phyloP scores from a whole-genome alignment of 1,140 invertebrate genomes.

The Bacillus rossius region DNA sequence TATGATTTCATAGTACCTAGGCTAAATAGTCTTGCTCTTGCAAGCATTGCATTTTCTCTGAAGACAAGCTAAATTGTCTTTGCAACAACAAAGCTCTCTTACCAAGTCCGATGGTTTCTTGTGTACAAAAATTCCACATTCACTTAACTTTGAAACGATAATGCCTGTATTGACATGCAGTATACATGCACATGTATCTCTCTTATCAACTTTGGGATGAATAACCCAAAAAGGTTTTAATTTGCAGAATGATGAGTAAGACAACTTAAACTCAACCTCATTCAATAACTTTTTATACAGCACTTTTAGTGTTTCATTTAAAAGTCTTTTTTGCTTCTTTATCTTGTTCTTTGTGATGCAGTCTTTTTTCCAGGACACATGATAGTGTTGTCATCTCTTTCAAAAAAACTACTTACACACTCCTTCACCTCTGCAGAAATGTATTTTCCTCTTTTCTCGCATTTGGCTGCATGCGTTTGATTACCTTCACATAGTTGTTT shows the following conservation, averaged over 20 bases:
- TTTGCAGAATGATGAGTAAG: conserved; percentile 19
- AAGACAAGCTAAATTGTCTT: conserved; percentile 20
- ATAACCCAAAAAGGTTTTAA: conserved; percentile 23
- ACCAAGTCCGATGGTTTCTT: conserved; percentile 8
- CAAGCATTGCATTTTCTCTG: conserved; percentile 12
- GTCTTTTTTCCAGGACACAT: conserved; percentile 27
- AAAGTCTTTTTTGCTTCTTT: conserved; percentile 24
- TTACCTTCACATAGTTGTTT: too few species aligned
- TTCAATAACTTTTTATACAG: conserved; percentile 22
- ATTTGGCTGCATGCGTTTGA: too few species aligned
- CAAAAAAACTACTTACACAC: conserved; percentile 8
- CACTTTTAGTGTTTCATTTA: conserved; percentile 22
- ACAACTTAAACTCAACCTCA: conserved; percentile 12
- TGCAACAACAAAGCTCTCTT: conserved; percentile 19
- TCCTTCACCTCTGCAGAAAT: too few species aligned
- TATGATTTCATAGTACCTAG: conserved; percentile 10
- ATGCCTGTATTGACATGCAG: conserved; percentile 16
- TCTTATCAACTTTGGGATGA: conserved; percentile 10
- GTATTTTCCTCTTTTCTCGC: too few species aligned
- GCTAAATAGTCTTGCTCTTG: conserved; percentile 2
- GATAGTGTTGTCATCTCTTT: conserved; percentile 22
- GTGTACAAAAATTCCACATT: conserved; percentile 11
- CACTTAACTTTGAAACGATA: conserved; percentile 18
- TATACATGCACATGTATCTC: conserved; percentile 22
- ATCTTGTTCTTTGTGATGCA: conserved; percentile 24